phyloP scores from a whole-genome alignment of 2,888 invertebrate genomes.

The Pantelozetes paolii region DNA sequence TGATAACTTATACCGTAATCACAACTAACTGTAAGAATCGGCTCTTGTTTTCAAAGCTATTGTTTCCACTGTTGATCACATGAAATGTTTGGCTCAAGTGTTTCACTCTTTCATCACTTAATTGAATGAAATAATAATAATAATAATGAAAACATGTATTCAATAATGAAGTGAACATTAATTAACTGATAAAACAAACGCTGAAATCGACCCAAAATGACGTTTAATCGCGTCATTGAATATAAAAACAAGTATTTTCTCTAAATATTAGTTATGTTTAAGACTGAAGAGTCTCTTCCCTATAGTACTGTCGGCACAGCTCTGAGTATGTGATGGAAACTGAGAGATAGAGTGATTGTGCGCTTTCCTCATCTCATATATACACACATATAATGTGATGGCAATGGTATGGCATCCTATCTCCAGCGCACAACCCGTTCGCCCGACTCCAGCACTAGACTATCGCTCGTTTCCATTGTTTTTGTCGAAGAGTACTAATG shows the following conservation, averaged over 20 bases:
- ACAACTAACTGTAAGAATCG: too few relatives aligned
- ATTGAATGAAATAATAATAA: too few relatives aligned
- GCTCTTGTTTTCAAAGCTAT: too few relatives aligned
- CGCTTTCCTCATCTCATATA: constrained; percentile 28
- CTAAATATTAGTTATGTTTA: neutral
- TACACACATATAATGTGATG: neutral
- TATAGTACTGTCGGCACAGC: constrained; percentile 19
- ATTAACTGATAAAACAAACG: neutral
- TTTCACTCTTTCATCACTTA: too few relatives aligned
- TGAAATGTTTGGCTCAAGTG: too few relatives aligned
- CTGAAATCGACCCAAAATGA: neutral
- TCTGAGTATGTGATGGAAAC: neutral
- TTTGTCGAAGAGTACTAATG: constrained; percentile 26
- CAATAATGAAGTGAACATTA: neutral
- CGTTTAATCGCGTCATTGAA: constrained; percentile 21
- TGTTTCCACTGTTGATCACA: too few relatives aligned
- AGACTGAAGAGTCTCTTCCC: neutral
- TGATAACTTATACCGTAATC: too few relatives aligned
- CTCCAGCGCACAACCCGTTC: constrained; percentile 16
- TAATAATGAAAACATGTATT: neutral
- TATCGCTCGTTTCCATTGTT: constrained; percentile 14
- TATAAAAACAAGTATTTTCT: neutral
- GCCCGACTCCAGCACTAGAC: neutral
- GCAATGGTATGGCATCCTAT: constrained; percentile 16
- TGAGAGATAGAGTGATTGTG: neutral